A percentile compares a stretch with the other conserved stretches of the same genome.
Evolutionary conservation across 2,113 vertebrate genomes (phyloP).

Genomic region (Heteronetta atricapilla): DNA sequence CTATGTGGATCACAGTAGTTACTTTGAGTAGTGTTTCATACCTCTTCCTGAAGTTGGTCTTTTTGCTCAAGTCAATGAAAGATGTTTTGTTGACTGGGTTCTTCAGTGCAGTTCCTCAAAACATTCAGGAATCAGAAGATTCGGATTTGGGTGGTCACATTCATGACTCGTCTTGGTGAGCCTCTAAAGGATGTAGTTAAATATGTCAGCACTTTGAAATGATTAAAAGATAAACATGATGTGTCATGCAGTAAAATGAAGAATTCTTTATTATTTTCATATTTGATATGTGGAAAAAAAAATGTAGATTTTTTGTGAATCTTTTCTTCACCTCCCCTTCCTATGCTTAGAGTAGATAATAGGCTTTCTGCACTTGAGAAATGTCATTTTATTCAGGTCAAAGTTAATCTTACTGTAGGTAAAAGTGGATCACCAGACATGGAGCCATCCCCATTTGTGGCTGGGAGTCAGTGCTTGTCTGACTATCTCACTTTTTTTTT

Average conservation of each 20-base stretch:
- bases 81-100: not conserved
- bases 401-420: not conserved
- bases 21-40: not conserved
- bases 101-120: not conserved
- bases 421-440: slow-evolving; percentile 12
- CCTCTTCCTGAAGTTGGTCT: not conserved
- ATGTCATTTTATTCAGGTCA: slow-evolving; percentile 7
- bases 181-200: slow-evolving; percentile 11
- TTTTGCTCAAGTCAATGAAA: not conserved
- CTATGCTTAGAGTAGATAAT: not conserved
- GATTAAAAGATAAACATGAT: not conserved
- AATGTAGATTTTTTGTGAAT: not conserved
- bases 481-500: not conserved
- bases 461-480: not conserved
- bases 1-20: not conserved
- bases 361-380: slow-evolving; percentile 4
- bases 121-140: not conserved
- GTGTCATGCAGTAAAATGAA: not conserved
- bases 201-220: not conserved
- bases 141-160: not conserved
- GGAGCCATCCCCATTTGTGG: not conserved
- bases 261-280: not conserved
- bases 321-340: not conserved
- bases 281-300: not conserved
- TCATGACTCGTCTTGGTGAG: not conserved